phyloP scores from a whole-genome alignment of 2,888 invertebrate genomes.

The Notodonta dromedarius region DNA sequence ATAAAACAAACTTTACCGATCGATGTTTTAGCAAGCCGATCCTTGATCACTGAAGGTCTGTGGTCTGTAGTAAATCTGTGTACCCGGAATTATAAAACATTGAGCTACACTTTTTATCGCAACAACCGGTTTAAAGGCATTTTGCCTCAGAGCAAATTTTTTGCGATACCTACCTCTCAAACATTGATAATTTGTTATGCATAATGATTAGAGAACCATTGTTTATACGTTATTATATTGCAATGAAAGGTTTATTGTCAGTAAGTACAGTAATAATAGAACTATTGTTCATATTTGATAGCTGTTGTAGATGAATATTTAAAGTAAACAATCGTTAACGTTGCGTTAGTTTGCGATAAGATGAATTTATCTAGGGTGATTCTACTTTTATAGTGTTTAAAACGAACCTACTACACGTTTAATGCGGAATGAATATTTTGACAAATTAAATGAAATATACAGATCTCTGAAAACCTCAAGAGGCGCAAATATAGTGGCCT shows the following conservation, averaged over 20 bases:
- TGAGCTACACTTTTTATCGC: conserved; percentile 1
- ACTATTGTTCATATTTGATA: conserved; percentile 24
- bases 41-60: conserved; percentile 20
- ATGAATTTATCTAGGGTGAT: too few relatives aligned
- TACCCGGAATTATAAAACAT: conserved; percentile 12
- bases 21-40: conserved; percentile 14
- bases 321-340: background rate
- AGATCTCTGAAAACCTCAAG: conserved; percentile 51
- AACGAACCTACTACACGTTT: too few relatives aligned
- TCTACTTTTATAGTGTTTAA: too few relatives aligned
- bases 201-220: conserved; percentile 13
- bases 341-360: background rate
- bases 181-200: background rate
- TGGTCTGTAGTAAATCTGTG: background rate
- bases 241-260: conserved; percentile 18
- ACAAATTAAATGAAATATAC: conserved; percentile 41
- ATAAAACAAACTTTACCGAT: conserved; percentile 54
- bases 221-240: conserved; percentile 10
- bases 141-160: background rate
- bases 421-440: conserved; percentile 20
- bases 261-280: conserved; percentile 20
- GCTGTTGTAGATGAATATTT: background rate
- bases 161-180: background rate
- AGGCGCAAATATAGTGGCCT: too few relatives aligned
- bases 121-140: background rate